Percentiles rank a stretch among this genome's conserved stretches.
These are phyloP conservation scores for Lophius americanus DNA, from an alignment of 2,797 vertebrate species.

Conservation along the genomic window DNA sequence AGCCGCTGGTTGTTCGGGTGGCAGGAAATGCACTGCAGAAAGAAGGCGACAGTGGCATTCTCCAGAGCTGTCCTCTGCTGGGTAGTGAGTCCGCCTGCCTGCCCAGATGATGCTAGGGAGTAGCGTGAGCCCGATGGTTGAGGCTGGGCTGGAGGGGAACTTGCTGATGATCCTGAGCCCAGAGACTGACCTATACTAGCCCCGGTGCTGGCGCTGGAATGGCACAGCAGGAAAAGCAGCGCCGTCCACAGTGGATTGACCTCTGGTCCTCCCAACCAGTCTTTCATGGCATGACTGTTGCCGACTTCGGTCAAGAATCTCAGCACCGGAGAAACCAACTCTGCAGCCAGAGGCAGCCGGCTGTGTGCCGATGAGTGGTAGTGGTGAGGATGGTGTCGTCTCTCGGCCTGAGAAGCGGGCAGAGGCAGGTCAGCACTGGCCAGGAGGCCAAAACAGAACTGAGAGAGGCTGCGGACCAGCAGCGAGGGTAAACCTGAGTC, in stretches of 20 bases:
- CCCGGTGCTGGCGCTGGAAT: constrained; percentile 87
- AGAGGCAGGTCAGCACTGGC: constrained; percentile 87
- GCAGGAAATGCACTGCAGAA: constrained; percentile 97
- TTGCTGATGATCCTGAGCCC: constrained; percentile 31
- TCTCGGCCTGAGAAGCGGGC: constrained; percentile 85
- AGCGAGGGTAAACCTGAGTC: constrained; percentile 95
- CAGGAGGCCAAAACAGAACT: constrained; percentile 91
- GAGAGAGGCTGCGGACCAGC: constrained; percentile 93
- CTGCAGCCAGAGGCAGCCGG: constrained; percentile 88
- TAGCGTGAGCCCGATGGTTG: constrained; percentile 84
- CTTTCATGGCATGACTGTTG: constrained; percentile 98
- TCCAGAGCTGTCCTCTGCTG: constrained; percentile 97
- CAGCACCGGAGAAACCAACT: constrained; percentile 94
- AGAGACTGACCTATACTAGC: constrained; percentile 49
- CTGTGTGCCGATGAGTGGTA: constrained; percentile 74
- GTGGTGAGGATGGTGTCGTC: constrained; percentile 86
- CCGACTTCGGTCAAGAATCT: constrained; percentile 97
- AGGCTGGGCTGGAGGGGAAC: constrained; percentile 39
- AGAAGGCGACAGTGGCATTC: constrained; percentile 97
- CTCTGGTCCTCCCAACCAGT: constrained; percentile 98
- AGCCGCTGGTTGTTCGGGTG: constrained; percentile 98
- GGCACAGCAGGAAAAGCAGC: constrained; percentile 95
- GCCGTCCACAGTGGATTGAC: constrained; percentile 97
- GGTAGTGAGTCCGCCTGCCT: constrained; percentile 88
- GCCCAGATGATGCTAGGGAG: constrained; percentile 82